Base-by-base conservation (phyloP, 2,888 invertebrate genomes). In the Agrochola circellaris region DNA sequence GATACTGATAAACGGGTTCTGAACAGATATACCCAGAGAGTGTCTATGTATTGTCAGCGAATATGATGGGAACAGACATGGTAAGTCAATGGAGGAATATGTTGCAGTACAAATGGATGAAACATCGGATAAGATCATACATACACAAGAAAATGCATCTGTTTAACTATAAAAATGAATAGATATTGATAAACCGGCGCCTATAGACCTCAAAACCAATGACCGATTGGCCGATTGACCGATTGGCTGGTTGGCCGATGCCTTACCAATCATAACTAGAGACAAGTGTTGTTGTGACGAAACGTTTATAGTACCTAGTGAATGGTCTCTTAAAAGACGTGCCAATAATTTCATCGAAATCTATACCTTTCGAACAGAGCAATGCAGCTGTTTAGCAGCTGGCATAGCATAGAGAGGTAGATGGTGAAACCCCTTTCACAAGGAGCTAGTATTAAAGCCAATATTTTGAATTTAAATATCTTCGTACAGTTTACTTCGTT, bases 1-100 rank as follows among this genome's bases (percentile, higher is more conserved):
- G 87, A 86, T 83, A 86, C 54, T 23, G 71, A 64, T 64, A 75
- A 83, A 83, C 83, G 38, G 69, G 84, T 84, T 83, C 66, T 54
- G n/a, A 26, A 62, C 42, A 42, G 75, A 70, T 69, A 73, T 61
- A 60, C 23, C 17, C 30, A 30, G 20, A 62, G 15, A 56, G 4
- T 34, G 13, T 58, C 23, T 26, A 79, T 4, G 34, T 84, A 73
- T 65, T 84, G 45, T 60, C 38, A 58, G 56, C 42, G 20, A 54
- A 38, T 61, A 54, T 54, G 42, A 65, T 65, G 77, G 45, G 60
- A 82, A 82, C 45, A 42, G 17, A 45, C 34, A 0, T 34, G 23
- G 42, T 30, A 8, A 65, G 11, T 51, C 26, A 17, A 30, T 8
- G 15, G 51, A 34, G 23, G 82, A 58, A n/a, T 77, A 1, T n/a